These are phyloP conservation scores for Anabacerthia variegaticeps DNA, from an alignment of 2,797 vertebrate species.

Conservation along the genomic window DNA sequence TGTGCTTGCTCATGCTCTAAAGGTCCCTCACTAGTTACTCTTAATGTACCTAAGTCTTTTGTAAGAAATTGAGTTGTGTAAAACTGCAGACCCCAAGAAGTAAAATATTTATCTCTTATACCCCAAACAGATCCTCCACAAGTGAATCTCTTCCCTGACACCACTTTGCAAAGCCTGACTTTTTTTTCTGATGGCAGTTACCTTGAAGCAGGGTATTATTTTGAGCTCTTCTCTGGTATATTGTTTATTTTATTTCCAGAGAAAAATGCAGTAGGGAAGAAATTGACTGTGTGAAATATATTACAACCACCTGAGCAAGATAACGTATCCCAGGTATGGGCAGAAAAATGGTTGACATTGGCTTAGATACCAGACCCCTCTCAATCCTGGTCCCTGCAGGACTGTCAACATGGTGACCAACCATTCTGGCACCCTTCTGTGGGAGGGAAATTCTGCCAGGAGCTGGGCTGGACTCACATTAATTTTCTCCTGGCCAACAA, in stretches of 20 bases:
- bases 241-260: neutral
- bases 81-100: neutral
- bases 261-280: neutral
- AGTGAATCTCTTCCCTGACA: neutral
- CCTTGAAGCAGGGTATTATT: neutral
- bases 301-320: neutral
- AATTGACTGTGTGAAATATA: neutral
- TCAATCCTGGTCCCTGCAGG: neutral
- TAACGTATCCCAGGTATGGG: neutral
- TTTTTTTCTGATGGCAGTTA: neutral
- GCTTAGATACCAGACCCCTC: neutral
- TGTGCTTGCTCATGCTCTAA: neutral
- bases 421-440: neutral
- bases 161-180: neutral
- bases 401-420: constrained; percentile 1
- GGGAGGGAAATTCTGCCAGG: constrained; percentile 9
- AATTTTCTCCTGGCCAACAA: constrained; percentile 44
- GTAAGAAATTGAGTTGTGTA: neutral
- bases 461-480: constrained; percentile 7
- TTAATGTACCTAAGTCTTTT: neutral
- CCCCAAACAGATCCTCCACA: neutral
- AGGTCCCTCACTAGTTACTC: accelerated
- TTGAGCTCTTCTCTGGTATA: neutral
- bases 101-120: neutral
- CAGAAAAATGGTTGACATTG: neutral